These are phyloP conservation scores for Eubucco bourcierii DNA, from an alignment of 2,113 vertebrate species.

Conservation along the genomic window DNA sequence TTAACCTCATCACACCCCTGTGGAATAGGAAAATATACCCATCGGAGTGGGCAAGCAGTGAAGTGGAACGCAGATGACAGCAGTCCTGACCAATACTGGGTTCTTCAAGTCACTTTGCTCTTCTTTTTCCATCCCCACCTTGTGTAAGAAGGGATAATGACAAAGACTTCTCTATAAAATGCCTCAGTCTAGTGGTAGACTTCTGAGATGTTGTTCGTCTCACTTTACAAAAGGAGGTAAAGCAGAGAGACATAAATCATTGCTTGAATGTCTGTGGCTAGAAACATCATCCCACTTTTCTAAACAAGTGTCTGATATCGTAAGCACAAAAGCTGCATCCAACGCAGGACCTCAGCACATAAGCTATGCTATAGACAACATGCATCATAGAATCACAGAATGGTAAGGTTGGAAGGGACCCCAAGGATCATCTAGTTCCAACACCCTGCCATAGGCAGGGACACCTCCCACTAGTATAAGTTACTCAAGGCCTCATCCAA, in stretches of 20 bases:
- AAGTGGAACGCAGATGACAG: slow-evolving; percentile 33
- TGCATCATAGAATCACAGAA: too few species aligned
- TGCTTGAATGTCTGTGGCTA: neutral
- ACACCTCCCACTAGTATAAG: too few species aligned
- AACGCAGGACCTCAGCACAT: neutral
- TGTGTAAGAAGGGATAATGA: neutral
- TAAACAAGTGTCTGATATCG: neutral
- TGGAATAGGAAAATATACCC: neutral
- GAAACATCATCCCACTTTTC: neutral
- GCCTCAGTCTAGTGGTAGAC: neutral
- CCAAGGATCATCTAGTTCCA: too few species aligned
- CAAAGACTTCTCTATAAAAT: neutral
- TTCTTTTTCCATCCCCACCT: neutral
- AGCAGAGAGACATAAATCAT: neutral
- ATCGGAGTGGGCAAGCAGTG: slow-evolving; percentile 16
- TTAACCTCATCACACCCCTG: slow-evolving; percentile 51
- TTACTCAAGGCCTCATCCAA: too few species aligned
- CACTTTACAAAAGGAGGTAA: neutral
- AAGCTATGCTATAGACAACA: neutral
- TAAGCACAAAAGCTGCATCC: neutral
- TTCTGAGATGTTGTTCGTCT: neutral
- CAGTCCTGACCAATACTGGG: neutral
- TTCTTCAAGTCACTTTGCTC: neutral
- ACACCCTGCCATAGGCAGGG: too few species aligned
- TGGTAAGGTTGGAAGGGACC: too few species aligned